Conservation (phyloP, 1,140 invertebrate genomes). For the Leptonema lineaticorne region DNA sequence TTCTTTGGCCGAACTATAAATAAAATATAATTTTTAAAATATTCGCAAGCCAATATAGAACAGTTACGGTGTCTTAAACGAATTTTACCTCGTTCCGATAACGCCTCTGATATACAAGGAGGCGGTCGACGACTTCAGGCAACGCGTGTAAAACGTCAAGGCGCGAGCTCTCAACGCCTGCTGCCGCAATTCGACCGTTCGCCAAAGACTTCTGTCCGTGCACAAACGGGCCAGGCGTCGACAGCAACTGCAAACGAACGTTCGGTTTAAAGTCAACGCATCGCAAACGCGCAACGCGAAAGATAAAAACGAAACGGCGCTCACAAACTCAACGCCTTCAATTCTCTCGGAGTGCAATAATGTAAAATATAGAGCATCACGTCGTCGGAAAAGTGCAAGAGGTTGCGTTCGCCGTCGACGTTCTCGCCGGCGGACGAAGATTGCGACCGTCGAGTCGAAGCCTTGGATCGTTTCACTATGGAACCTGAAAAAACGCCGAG, state of each 20-base stretch:
- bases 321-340: constrained; percentile 53
- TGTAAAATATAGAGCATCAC: constrained; percentile 49
- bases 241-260: constrained; percentile 45
- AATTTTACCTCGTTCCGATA: constrained; percentile 34
- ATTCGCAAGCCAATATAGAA: background rate
- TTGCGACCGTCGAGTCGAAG: background rate
- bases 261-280: background rate
- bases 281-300: background rate
- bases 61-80: background rate
- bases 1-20: background rate
- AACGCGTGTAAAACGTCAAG: constrained; percentile 43
- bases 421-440: background rate
- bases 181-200: constrained; percentile 44
- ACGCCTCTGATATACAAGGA: constrained; percentile 44
- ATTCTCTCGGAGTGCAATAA: constrained; percentile 45
- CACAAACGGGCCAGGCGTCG: constrained; percentile 45
- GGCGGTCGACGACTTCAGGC: constrained; percentile 43
- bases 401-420: background rate
- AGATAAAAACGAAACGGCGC: constrained; percentile 35
- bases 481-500: background rate
- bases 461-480: constrained; percentile 16
- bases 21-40: background rate
- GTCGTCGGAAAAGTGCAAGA: constrained; percentile 52
- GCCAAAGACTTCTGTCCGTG: constrained; percentile 48
- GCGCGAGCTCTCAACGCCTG: constrained; percentile 38